Conservation (phyloP, 2,797 vertebrate species). For the Pelochelys cantorii region DNA sequence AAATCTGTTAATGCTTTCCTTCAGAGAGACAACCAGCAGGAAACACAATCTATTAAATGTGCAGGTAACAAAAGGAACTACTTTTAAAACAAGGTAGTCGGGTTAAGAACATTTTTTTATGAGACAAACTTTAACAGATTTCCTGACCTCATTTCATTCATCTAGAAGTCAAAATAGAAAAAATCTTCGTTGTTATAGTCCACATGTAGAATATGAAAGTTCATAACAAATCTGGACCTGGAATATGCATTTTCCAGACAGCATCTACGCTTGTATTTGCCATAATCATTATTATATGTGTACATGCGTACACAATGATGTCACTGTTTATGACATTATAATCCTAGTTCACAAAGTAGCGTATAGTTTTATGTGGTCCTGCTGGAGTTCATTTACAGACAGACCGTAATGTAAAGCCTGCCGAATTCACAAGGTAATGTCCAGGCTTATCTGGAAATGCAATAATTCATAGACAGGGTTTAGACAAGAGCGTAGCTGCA, state of each 20-base stretch:
- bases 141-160: conserved; percentile 59
- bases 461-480: rapidly evolving
- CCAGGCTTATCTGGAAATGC: neutral
- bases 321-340: conserved; percentile 33
- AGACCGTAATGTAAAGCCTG: rapidly evolving
- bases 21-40: conserved; percentile 40
- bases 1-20: conserved; percentile 57
- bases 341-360: neutral
- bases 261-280: neutral
- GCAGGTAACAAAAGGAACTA: conserved; percentile 64
- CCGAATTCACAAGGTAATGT: neutral
- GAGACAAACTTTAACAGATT: conserved; percentile 66
- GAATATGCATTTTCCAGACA: conserved; percentile 29
- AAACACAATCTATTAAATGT: conserved; percentile 37
- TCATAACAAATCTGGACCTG: conserved; percentile 40
- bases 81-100: conserved; percentile 62
- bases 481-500: rapidly evolving
- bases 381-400: neutral
- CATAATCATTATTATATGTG: conserved; percentile 21
- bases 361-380: neutral
- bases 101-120: conserved; percentile 51
- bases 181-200: conserved; percentile 28
- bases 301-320: conserved; percentile 34
- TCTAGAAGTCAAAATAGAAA: conserved; percentile 48
- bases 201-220: conserved; percentile 49